Percentiles rank a stretch among this genome's conserved stretches.
These are phyloP conservation scores for Montipora cactus DNA, from an alignment of 64 coral and sea anemone species.

Conservation along the genomic window DNA sequence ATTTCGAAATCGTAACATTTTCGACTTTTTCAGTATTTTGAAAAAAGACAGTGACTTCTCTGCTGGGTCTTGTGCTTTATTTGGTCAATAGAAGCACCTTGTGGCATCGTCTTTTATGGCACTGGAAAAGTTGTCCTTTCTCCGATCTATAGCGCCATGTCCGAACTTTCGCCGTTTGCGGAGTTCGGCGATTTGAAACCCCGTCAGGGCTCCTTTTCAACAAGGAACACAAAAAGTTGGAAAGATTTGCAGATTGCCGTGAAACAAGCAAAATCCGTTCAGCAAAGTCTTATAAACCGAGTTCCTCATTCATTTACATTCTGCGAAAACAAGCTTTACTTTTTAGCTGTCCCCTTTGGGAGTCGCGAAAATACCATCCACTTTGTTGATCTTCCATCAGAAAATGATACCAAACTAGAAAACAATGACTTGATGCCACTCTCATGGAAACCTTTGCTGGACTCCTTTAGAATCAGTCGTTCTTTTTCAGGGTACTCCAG, in stretches of 20 bases:
- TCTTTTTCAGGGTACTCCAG: conserved; percentile 95
- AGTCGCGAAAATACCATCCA: conserved; percentile 95
- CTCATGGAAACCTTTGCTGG: conserved; percentile 78
- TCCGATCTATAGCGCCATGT: conserved; percentile 34
- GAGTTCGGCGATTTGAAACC: conserved; percentile 56
- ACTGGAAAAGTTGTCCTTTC: not conserved
- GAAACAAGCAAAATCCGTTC: conserved; percentile 74
- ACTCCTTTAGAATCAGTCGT: conserved; percentile 71
- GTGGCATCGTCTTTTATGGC: conserved; percentile 33
- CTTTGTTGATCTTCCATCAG: conserved; percentile 83
- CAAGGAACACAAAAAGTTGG: conserved; percentile 68
- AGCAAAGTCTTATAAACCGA: conserved; percentile 86
- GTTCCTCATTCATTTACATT: conserved; percentile 96
- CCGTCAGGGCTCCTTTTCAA: conserved; percentile 23
- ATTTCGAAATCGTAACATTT: conserved; percentile 51
- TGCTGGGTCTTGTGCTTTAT: not conserved
- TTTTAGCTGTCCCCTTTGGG: conserved; percentile 85
- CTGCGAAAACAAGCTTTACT: conserved; percentile 86
- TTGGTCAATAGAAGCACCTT: not conserved
- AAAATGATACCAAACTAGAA: not conserved
- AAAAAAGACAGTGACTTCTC: not conserved
- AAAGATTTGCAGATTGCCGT: conserved; percentile 91
- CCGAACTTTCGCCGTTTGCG: conserved; percentile 28
- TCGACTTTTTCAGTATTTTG: conserved; percentile 4
- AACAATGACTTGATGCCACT: conserved; percentile 39